A percentile compares a stretch with the other conserved stretches of the same genome.
phyloP scores from a whole-genome alignment of 2,797 vertebrate genomes.

The Xenopus petersii region DNA sequence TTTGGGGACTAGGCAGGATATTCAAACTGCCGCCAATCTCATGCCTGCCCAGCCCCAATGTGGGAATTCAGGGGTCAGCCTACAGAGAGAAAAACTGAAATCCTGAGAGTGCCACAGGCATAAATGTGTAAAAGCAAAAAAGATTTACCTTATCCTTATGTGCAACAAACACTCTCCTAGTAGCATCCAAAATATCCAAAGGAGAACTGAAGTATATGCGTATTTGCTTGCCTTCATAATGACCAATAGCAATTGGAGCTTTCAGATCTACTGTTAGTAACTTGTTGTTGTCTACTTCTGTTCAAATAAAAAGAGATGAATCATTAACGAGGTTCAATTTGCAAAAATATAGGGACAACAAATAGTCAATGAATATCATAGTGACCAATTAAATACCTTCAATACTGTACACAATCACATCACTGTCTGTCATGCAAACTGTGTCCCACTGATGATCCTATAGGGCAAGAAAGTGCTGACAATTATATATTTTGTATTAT shows the following conservation, averaged over 20 bases:
- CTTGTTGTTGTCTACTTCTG: conserved; percentile 69
- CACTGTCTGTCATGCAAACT: conserved; percentile 78
- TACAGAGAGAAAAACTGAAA: too few relatives aligned
- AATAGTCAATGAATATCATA: too few relatives aligned
- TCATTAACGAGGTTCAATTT: too few relatives aligned
- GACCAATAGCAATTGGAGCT: conserved; percentile 66
- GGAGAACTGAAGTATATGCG: conserved; percentile 80
- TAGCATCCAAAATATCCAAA: conserved; percentile 76
- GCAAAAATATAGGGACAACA: too few relatives aligned
- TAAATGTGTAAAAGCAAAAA: background rate
- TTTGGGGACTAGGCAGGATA: too few relatives aligned
- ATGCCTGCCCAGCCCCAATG: too few relatives aligned
- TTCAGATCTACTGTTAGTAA: conserved; percentile 75
- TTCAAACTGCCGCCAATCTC: too few relatives aligned
- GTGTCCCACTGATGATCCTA: conserved; percentile 89
- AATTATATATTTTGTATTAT: too few relatives aligned
- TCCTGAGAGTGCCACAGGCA: too few relatives aligned
- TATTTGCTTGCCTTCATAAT: conserved; percentile 74
- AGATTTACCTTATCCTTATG: conserved; percentile 77
- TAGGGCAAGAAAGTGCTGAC: background rate
- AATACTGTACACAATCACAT: conserved; percentile 77
- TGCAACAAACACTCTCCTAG: conserved; percentile 71
- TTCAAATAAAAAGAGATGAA: conserved; percentile 35
- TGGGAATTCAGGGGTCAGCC: too few relatives aligned
- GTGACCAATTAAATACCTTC: conserved; percentile 70